phyloP scores from a whole-genome alignment of 2,888 invertebrate species.

The Drosophila seclusa region DNA sequence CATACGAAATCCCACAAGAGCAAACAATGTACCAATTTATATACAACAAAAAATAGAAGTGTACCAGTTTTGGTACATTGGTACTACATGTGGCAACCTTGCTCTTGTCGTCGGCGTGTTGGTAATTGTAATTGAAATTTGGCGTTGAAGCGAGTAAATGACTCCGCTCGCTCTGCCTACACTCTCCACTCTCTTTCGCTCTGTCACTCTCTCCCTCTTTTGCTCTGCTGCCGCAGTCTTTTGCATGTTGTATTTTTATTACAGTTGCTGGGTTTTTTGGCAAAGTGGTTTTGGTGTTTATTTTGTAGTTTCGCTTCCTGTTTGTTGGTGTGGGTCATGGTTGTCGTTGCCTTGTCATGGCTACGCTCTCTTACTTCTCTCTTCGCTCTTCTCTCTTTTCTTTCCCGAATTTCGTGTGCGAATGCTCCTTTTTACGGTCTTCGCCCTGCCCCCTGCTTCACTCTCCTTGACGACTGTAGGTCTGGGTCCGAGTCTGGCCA shows the following conservation, averaged over 20 bases:
- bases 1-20: no score
- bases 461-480: constrained; percentile 25
- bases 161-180: constrained; percentile 20
- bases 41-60: background rate
- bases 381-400: background rate
- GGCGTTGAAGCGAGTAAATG: constrained; percentile 81
- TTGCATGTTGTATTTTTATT: constrained; percentile 62
- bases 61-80: constrained; percentile 10
- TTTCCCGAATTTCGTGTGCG: constrained; percentile 37
- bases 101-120: constrained; percentile 36
- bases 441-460: background rate
- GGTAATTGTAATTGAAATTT: constrained; percentile 82
- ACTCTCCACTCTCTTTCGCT: constrained; percentile 21
- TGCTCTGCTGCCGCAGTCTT: constrained; percentile 1
- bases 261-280: constrained; percentile 65
- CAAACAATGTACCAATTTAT: background rate
- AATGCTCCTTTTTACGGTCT: constrained; percentile 66
- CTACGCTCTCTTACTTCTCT: constrained; percentile 4
- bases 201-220: constrained; percentile 5
- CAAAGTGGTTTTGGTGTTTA: constrained; percentile 64
- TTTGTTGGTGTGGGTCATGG: constrained; percentile 84
- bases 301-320: constrained; percentile 59
- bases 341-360: constrained; percentile 54
- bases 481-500: constrained; percentile 44
- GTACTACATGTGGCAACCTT: constrained; percentile 14